These are phyloP conservation scores for Yasuhikotakia modesta DNA, from an alignment of 2,797 vertebrate species.

Conservation along the genomic window DNA sequence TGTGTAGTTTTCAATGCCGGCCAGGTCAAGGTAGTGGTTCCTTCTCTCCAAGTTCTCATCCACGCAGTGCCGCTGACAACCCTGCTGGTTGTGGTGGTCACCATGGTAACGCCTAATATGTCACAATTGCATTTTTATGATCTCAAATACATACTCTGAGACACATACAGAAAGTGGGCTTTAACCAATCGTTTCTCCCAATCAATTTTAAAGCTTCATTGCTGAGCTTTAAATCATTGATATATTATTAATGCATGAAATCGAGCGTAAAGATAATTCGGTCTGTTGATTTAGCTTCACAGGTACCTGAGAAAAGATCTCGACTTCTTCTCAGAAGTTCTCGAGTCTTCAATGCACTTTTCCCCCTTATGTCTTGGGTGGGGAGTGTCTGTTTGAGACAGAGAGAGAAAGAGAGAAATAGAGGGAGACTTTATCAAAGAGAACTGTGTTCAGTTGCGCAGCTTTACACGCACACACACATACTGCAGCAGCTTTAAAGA, in stretches of 20 bases:
- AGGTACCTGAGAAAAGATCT: slow-evolving; percentile 86
- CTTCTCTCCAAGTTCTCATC: slow-evolving; percentile 99
- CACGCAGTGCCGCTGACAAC: slow-evolving; percentile 90
- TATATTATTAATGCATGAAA: background rate
- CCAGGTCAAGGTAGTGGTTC: slow-evolving; percentile 99
- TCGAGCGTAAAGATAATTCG: slow-evolving; percentile 12
- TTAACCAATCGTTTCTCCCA: background rate
- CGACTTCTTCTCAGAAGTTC: slow-evolving; percentile 90
- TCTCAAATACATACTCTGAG: background rate
- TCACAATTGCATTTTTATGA: background rate
- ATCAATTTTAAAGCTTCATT: background rate
- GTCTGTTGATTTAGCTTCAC: background rate
- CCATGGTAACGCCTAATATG: slow-evolving; percentile 82
- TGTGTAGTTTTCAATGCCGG: slow-evolving; percentile 98
- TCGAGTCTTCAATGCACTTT: slow-evolving; percentile 88
- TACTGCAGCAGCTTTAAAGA: slow-evolving; percentile 62
- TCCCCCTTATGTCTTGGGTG: slow-evolving; percentile 86
- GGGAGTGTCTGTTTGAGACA: slow-evolving; percentile 79
- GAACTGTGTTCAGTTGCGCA: slow-evolving; percentile 63
- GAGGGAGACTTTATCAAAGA: slow-evolving; percentile 75
- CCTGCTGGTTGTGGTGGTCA: slow-evolving; percentile 81
- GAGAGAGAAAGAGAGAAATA: slow-evolving; percentile 60
- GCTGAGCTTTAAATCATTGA: background rate
- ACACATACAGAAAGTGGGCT: background rate
- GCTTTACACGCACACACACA: slow-evolving; percentile 52